Percentiles rank a stretch among this genome's conserved stretches.
phyloP scores from a whole-genome alignment of 2,888 invertebrate genomes.

The Dolomedes plantarius region DNA sequence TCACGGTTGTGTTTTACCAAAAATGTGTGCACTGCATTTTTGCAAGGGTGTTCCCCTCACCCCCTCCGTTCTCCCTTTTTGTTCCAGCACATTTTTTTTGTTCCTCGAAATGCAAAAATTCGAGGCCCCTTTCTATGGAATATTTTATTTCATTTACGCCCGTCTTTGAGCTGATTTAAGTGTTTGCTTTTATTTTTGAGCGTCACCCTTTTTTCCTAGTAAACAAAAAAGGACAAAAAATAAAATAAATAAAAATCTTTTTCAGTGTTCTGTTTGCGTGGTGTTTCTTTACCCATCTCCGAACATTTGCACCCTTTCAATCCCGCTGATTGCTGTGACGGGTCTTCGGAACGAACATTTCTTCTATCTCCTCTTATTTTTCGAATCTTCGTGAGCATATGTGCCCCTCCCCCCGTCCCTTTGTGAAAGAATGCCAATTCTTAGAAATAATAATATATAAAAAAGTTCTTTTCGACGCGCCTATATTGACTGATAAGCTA shows the following conservation, averaged over 20 bases:
- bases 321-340: constrained; percentile 60
- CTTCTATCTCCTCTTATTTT: constrained; percentile 4
- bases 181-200: constrained; percentile 34
- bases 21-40: background rate
- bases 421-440: constrained; percentile 12
- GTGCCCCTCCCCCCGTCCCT: too few species aligned
- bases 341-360: background rate
- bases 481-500: background rate
- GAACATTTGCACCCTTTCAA: constrained; percentile 31
- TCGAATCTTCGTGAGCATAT: background rate
- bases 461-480: background rate
- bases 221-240: constrained; percentile 6
- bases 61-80: constrained; percentile 7
- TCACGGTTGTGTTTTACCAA: background rate
- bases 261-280: background rate
- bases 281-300: constrained; percentile 35
- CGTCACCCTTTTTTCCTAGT: constrained; percentile 11
- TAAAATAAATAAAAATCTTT: background rate
- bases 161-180: constrained; percentile 63
- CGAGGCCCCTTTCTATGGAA: constrained; percentile 33
- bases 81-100: constrained; percentile 6
- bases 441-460: background rate
- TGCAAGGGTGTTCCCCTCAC: background rate
- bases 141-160: constrained; percentile 68
- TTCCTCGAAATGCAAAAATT: constrained; percentile 15